Evolutionary conservation across 2,888 invertebrate species (phyloP).

Genomic region (Melanchra persicariae): DNA sequence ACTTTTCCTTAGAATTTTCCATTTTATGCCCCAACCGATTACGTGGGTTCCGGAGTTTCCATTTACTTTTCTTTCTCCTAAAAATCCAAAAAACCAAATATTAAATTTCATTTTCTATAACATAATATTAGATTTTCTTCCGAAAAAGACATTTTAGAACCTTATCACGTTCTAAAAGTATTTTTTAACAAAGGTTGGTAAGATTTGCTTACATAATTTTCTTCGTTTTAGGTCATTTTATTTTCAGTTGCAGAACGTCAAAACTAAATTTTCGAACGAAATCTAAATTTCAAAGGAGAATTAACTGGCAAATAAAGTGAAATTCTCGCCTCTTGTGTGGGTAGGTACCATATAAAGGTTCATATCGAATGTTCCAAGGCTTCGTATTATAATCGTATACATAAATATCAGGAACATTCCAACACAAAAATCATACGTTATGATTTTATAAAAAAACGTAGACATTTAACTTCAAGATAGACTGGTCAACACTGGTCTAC

Average conservation of each 20-base stretch:
- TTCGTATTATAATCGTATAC: too few relatives aligned
- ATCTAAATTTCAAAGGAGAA: not conserved
- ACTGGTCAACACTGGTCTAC: too few relatives aligned
- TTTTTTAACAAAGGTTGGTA: not conserved
- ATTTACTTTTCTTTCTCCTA: too few relatives aligned
- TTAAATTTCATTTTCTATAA: too few relatives aligned
- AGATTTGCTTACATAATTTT: not conserved
- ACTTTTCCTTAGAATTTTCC: not conserved
- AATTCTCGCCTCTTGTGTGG: not conserved
- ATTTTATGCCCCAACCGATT: not conserved
- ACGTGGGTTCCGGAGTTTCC: not conserved
- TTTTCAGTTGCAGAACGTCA: not conserved
- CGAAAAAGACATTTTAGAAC: not conserved
- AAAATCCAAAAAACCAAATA: too few relatives aligned
- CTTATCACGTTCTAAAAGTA: slow-evolving; percentile 20
- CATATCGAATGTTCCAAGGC: too few relatives aligned
- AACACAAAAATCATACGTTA: not conserved
- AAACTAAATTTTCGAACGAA: not conserved
- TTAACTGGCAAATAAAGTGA: not conserved
- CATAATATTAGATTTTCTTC: not conserved
- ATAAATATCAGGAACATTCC: not conserved
- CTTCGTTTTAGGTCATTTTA: slow-evolving; percentile 2
- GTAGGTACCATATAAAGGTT: not conserved
- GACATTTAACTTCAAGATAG: too few relatives aligned
- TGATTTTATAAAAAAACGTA: too few relatives aligned